A percentile compares a stretch with the other conserved stretches of the same genome.
Conservation (phyloP, 2,113 vertebrate species). For the Phylloscopus trochiloides region DNA sequence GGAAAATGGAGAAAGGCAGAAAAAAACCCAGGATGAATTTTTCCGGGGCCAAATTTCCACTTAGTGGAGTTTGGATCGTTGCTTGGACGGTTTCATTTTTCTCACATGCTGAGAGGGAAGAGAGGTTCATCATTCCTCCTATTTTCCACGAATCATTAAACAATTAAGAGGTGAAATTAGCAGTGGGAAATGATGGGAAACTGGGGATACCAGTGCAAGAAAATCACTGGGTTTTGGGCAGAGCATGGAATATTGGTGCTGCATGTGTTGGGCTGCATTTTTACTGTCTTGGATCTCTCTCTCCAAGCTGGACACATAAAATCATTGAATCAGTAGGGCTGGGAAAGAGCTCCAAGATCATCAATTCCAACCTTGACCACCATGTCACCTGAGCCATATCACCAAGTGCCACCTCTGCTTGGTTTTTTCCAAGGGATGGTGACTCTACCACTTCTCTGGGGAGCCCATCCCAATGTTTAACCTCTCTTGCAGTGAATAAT, state of each 20-base stretch:
- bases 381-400: fast-evolving
- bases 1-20: background rate
- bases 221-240: fast-evolving
- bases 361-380: background rate
- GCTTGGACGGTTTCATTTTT: background rate
- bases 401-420: background rate
- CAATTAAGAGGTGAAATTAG: background rate
- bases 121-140: background rate
- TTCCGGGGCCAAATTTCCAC: background rate
- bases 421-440: background rate
- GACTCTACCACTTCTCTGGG: background rate
- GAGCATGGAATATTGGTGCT: background rate
- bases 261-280: background rate
- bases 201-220: background rate
- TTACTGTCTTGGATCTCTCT: background rate
- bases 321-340: background rate
- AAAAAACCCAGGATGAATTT: background rate
- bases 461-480: background rate
- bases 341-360: background rate
- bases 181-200: background rate
- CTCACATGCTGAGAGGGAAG: fast-evolving
- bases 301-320: background rate
- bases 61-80: background rate
- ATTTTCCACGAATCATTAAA: background rate
- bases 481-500: background rate